Percentiles rank a stretch among this genome's conserved stretches.
These are phyloP conservation scores for Cinara cedri DNA, from an alignment of 2,888 invertebrate genomes.

Conservation along the genomic window DNA sequence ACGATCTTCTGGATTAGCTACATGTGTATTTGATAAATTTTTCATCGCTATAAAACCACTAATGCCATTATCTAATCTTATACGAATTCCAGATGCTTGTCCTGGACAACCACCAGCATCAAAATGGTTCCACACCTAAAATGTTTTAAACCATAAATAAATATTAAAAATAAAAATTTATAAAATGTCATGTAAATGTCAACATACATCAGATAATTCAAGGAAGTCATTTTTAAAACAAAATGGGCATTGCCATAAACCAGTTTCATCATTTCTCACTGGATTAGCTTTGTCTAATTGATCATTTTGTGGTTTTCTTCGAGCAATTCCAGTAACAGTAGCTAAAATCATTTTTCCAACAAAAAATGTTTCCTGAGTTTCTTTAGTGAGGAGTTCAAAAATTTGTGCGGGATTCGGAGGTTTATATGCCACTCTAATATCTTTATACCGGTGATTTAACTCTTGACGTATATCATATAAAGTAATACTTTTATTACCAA, in stretches of 20 bases:
- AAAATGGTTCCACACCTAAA: conserved; percentile 93
- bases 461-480: conserved; percentile 96
- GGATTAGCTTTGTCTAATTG: conserved; percentile 96
- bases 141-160: conserved; percentile 1
- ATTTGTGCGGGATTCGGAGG: conserved; percentile 84
- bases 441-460: conserved; percentile 91
- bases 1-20: conserved; percentile 89
- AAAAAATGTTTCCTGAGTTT: conserved; percentile 91
- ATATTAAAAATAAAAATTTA: conserved; percentile 28
- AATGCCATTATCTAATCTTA: conserved; percentile 89
- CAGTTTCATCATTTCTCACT: conserved; percentile 90
- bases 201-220: conserved; percentile 79
- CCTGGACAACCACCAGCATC: conserved; percentile 96
- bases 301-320: conserved; percentile 88
- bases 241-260: conserved; percentile 97
- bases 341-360: conserved; percentile 85
- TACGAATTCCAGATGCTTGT: conserved; percentile 88
- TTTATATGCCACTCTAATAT: conserved; percentile 78
- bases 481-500: conserved; percentile 89
- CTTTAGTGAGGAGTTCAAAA: conserved; percentile 95
- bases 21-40: conserved; percentile 91
- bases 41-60: conserved; percentile 93
- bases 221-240: conserved; percentile 95
- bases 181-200: conserved; percentile 1
- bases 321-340: conserved; percentile 80